These are phyloP conservation scores for Eristalinus sepulchralis DNA, from an alignment of 2,888 invertebrate genomes.

Conservation along the genomic window DNA sequence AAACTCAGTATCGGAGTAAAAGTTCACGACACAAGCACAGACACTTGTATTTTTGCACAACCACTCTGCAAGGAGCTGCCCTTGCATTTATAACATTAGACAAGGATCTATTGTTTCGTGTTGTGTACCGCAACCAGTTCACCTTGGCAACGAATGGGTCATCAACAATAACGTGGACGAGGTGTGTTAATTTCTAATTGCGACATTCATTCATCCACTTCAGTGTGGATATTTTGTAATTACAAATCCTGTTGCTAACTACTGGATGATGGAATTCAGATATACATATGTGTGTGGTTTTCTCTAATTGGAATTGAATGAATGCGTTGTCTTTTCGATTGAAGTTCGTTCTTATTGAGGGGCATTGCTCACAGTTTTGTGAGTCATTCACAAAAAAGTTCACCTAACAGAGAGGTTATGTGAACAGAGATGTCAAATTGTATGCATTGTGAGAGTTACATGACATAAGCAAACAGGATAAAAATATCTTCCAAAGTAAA, in stretches of 20 bases:
- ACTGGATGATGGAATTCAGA: not conserved
- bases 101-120: not conserved
- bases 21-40: not conserved
- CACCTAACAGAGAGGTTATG: too few species aligned
- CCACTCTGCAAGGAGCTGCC: not conserved
- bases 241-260: not conserved
- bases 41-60: not conserved
- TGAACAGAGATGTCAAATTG: too few species aligned
- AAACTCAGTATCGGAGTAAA: slow-evolving; percentile 3
- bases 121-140: slow-evolving; percentile 1
- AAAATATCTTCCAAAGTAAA: too few species aligned
- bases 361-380: not conserved
- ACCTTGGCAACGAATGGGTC: slow-evolving; percentile 31
- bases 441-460: too few species aligned
- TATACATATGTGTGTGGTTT: not conserved
- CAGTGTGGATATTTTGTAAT: not conserved
- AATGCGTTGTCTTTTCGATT: not conserved
- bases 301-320: not conserved
- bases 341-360: not conserved
- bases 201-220: not conserved
- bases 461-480: too few species aligned
- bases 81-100: not conserved
- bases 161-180: slow-evolving; percentile 32
- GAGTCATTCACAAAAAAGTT: too few species aligned
- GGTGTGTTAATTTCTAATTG: not conserved